Conservation (phyloP, 2,113 vertebrate species). For the Oncorhynchus clarkii region DNA sequence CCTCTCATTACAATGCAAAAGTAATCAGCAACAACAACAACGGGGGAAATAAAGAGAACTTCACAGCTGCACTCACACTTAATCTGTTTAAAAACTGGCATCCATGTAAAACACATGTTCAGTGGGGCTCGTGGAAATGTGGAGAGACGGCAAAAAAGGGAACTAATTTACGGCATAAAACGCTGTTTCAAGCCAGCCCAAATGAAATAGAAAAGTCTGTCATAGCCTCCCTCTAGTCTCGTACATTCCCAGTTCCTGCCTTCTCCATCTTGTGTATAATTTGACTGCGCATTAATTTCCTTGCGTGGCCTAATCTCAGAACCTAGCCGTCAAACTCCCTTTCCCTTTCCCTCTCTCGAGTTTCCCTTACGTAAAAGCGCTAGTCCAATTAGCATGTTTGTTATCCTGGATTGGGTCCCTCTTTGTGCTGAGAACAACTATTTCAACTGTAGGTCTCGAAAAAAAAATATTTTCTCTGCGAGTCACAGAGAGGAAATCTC, state of each 20-base stretch:
- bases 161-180: slow-evolving; percentile 11
- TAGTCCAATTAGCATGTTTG: slow-evolving; percentile 44
- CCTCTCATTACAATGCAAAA: slow-evolving; percentile 3
- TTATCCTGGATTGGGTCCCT: slow-evolving; percentile 14
- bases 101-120: slow-evolving; percentile 15
- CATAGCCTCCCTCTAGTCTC: neutral
- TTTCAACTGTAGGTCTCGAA: slow-evolving; percentile 22
- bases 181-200: neutral
- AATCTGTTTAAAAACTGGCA: slow-evolving; percentile 4
- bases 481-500: neutral
- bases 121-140: neutral
- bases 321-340: slow-evolving; percentile 31
- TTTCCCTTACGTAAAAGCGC: slow-evolving; percentile 15
- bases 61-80: neutral
- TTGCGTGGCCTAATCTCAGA: slow-evolving; percentile 31
- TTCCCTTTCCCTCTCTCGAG: slow-evolving; percentile 25
- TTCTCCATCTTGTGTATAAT: slow-evolving; percentile 17
- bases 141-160: neutral
- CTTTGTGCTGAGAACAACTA: slow-evolving; percentile 25
- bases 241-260: neutral
- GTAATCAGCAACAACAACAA: slow-evolving; percentile 1
- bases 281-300: slow-evolving; percentile 21
- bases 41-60: neutral
- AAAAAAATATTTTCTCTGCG: neutral
- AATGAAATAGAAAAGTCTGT: slow-evolving; percentile 14